Base-by-base conservation (phyloP, 2,888 invertebrate genomes). In the Cactoblastis cactorum region DNA sequence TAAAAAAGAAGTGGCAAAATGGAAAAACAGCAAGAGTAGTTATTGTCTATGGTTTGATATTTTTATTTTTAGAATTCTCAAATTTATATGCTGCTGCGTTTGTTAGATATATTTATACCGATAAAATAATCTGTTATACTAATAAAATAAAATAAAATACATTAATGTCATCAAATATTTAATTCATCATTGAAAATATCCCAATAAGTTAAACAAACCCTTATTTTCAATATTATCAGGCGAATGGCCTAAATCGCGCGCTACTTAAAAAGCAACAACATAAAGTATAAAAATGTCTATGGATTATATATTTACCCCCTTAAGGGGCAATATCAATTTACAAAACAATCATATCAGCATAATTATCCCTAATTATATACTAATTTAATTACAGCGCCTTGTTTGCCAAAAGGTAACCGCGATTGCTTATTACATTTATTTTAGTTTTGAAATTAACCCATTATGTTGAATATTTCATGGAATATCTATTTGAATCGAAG, bases 401-500 rank as follows among this genome's bases (percentile, higher is more conserved):
- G 15, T 43, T 6, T 24, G 6, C 5, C 24, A 28, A 43, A 9
- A 18, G n/a, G n/a, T n/a, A n/a, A n/a, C n/a, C n/a, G n/a, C n/a
- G n/a, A n/a, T n/a, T n/a, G n/a, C n/a, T n/a, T n/a, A 18, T 9
- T 18, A 3, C 17, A 37, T 35, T 35, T 15, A 35, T 35, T 35
- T 38, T 38, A 18, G 18, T 38, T 18, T 38, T 38, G 11, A 43
- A 15, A 43, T 5, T 43, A 4, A 38, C 18, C 18, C 11, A 37
- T 24, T 17, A 24, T 32, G 8, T 28, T 28, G n/a, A 45, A 1
- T 18, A 46, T 28, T 9, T 9, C 5, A 6, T 8, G 28, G 22
- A 22, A 34, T 34, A 45, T 71, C 67, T 69, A 71, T 69, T 68
- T 75, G 72, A 68, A 81, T 79, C 78, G 74, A 80, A 80, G 67